A percentile compares a stretch with the other conserved stretches of the same genome.
Conservation (phyloP, 2,888 invertebrate species). For the Xiphydria camelus region DNA sequence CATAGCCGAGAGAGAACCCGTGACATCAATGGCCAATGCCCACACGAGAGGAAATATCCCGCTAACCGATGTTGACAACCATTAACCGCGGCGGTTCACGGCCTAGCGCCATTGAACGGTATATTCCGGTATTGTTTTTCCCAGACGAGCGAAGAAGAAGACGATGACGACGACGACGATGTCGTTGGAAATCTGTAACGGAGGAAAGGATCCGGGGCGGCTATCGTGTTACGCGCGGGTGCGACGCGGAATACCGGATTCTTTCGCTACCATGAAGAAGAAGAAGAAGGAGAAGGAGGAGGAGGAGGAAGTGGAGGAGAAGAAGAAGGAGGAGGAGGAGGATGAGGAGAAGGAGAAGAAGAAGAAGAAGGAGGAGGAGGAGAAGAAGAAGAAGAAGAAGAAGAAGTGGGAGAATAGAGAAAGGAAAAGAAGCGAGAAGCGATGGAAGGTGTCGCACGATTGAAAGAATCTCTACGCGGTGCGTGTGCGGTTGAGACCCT, state of each 20-base stretch:
- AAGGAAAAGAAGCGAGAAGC: too few relatives aligned
- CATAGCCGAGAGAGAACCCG: constrained; percentile 22
- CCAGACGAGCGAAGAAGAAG: constrained; percentile 22
- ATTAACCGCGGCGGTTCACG: constrained; percentile 41
- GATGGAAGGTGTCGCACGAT: too few relatives aligned
- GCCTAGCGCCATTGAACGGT: constrained; percentile 15
- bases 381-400: constrained; percentile 6
- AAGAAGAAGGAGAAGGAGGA: not conserved
- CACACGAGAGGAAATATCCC: constrained; percentile 54
- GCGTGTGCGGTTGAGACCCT: too few relatives aligned
- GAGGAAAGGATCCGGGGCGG: constrained; percentile 8
- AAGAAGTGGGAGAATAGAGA: constrained; percentile 19
- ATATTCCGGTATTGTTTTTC: constrained; percentile 37
- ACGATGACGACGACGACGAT: constrained; percentile 9
- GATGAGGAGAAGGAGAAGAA: not conserved
- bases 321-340: not conserved
- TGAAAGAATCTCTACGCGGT: too few relatives aligned
- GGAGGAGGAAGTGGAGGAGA: constrained; percentile 1
- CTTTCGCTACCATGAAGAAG: not conserved
- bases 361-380: not conserved
- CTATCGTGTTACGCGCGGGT: constrained; percentile 33
- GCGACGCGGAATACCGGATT: constrained; percentile 13
- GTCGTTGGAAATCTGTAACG: constrained; percentile 5
- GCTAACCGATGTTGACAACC: constrained; percentile 56
- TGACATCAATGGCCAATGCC: constrained; percentile 54